Evolutionary conservation across 2,888 invertebrate species (phyloP).

Genomic region (Hypolimnas misippus): DNA sequence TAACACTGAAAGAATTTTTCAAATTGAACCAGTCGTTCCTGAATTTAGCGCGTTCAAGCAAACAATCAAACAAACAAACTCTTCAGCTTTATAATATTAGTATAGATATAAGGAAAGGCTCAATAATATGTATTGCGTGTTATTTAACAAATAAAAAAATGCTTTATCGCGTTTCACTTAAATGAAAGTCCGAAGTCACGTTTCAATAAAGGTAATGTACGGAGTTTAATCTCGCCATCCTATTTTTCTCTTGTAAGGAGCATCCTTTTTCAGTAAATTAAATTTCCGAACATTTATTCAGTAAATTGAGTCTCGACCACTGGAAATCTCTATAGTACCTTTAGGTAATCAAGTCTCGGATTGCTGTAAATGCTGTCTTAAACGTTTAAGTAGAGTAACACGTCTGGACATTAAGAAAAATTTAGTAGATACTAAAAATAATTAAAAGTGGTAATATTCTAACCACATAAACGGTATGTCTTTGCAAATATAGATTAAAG

Average conservation of each 20-base stretch:
- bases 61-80: too few species aligned
- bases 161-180: not conserved
- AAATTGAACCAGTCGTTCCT: too few species aligned
- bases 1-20: too few species aligned
- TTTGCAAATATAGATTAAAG: too few species aligned
- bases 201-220: conserved; percentile 21
- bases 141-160: too few species aligned
- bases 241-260: conserved; percentile 28
- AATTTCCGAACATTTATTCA: conserved; percentile 32
- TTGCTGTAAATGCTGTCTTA: conserved; percentile 16
- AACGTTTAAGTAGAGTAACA: conserved; percentile 6
- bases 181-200: conserved; percentile 10
- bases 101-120: too few species aligned
- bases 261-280: conserved; percentile 35
- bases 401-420: not conserved
- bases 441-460: not conserved
- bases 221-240: conserved; percentile 27
- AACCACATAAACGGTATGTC: too few species aligned
- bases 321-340: conserved; percentile 21
- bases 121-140: too few species aligned
- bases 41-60: too few species aligned
- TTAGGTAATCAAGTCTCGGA: conserved; percentile 30
- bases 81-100: too few species aligned
- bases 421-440: not conserved
- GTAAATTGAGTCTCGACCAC: conserved; percentile 29